Evolutionary conservation across 2,888 invertebrate species (phyloP).

Genomic region (Phyto melanocephala): DNA sequence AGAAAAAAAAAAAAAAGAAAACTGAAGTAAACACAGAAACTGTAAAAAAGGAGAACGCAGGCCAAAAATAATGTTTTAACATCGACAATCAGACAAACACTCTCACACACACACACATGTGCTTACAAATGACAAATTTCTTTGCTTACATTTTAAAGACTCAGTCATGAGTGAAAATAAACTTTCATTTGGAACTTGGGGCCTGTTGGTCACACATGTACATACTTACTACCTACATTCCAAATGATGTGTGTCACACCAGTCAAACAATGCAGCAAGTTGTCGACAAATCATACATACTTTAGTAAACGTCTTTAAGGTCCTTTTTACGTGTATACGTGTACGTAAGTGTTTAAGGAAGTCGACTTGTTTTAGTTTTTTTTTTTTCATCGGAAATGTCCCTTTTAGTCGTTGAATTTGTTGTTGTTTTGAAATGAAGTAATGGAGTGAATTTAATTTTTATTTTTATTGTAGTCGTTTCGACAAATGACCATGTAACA

Average conservation of each 20-base stretch:
- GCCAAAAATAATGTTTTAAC: conserved; percentile 43
- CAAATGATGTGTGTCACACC: conserved; percentile 12
- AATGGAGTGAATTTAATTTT: conserved; percentile 77
- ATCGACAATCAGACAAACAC: conserved; percentile 20
- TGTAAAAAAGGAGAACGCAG: conserved; percentile 9
- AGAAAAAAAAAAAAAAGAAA: background rate
- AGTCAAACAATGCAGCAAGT: conserved; percentile 58
- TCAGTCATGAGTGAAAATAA: conserved; percentile 64
- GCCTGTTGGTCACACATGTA: conserved; percentile 31
- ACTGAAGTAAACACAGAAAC: background rate
- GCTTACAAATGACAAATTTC: conserved; percentile 62
- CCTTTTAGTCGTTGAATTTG: conserved; percentile 10
- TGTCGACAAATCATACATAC: conserved; percentile 63
- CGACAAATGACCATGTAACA: conserved; percentile 35
- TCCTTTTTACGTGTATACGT: background rate
- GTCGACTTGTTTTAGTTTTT: background rate
- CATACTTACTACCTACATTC: background rate
- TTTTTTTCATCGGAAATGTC: conserved; percentile 38
- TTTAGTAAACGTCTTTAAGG: conserved; percentile 54
- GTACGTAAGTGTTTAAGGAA: background rate
- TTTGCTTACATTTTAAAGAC: conserved; percentile 62
- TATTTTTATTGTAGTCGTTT: conserved; percentile 70
- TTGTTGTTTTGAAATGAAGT: conserved; percentile 66
- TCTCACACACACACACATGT: background rate
- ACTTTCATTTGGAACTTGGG: conserved; percentile 37